phyloP scores from a whole-genome alignment of 92 coral and sea anemone genomes.

The Palythoa heliodiscus region DNA sequence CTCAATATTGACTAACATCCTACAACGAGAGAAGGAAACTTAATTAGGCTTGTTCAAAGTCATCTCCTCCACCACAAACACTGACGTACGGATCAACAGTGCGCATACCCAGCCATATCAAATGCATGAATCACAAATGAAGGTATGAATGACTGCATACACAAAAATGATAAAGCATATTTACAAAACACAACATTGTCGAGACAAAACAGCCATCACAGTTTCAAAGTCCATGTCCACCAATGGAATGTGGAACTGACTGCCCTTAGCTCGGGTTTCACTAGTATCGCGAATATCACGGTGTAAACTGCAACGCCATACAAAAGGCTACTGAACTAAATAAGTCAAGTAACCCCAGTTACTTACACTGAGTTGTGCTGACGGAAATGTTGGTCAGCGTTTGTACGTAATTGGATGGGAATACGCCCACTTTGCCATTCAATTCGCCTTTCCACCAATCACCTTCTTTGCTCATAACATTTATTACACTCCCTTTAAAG shows the following conservation, averaged over 20 bases:
- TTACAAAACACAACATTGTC: too few relatives aligned
- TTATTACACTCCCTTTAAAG: conserved; percentile 96
- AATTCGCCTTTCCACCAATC: conserved; percentile 99
- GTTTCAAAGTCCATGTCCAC: too few relatives aligned
- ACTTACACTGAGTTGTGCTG: conserved; percentile 94
- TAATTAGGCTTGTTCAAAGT: conserved; percentile 17
- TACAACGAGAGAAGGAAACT: conserved; percentile 42
- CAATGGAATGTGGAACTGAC: too few relatives aligned
- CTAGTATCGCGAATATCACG: too few relatives aligned
- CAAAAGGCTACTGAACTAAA: too few relatives aligned
- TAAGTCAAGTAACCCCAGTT: not conserved
- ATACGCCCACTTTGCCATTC: conserved; percentile 97
- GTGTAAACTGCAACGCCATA: too few relatives aligned
- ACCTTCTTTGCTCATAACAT: conserved; percentile 87
- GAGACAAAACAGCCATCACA: too few relatives aligned
- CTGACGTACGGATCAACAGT: not conserved
- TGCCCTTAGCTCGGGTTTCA: too few relatives aligned
- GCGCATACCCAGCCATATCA: not conserved
- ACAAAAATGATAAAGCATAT: not conserved
- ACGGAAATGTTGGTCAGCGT: conserved; percentile 84
- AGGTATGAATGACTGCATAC: too few relatives aligned
- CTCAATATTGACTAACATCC: conserved; percentile 31
- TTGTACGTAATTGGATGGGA: conserved; percentile 95
- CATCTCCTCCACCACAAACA: conserved; percentile 1
- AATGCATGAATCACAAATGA: not conserved